Conservation (phyloP, 2,113 vertebrate genomes). For the Isichthys henryi region DNA sequence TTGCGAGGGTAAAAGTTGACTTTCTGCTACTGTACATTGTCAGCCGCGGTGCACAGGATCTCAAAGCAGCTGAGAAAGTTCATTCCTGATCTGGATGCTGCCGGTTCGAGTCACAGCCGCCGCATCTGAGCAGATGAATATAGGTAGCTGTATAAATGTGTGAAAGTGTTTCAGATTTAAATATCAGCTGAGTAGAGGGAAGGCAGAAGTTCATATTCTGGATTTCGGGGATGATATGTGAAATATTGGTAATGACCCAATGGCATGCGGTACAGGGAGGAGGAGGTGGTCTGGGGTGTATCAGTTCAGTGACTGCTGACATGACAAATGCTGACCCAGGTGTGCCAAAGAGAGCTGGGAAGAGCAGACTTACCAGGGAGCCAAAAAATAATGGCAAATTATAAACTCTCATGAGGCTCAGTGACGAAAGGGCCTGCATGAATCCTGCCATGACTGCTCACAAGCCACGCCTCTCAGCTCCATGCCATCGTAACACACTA, state of each 20-base stretch:
- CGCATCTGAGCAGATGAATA: neutral
- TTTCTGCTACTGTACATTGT: neutral
- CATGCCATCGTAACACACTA: neutral
- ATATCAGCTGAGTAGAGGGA: neutral
- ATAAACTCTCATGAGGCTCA: neutral
- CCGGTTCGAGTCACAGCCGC: neutral
- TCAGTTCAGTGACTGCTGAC: neutral
- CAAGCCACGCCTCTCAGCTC: neutral
- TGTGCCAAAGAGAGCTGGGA: neutral
- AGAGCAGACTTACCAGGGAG: neutral
- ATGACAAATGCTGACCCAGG: neutral
- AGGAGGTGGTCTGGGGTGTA: neutral
- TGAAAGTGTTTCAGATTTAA: neutral
- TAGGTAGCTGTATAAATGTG: neutral
- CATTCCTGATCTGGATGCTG: neutral
- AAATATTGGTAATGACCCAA: neutral
- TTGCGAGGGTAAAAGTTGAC: neutral
- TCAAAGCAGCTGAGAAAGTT: neutral
- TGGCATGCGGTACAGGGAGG: neutral
- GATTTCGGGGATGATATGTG: neutral
- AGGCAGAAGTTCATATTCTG: neutral
- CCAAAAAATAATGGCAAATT: neutral
- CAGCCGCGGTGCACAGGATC: neutral
- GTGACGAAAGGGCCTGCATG: neutral
- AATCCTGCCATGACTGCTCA: neutral